phyloP scores from a whole-genome alignment of 2,113 vertebrate genomes.

The Corydoras maculifer region DNA sequence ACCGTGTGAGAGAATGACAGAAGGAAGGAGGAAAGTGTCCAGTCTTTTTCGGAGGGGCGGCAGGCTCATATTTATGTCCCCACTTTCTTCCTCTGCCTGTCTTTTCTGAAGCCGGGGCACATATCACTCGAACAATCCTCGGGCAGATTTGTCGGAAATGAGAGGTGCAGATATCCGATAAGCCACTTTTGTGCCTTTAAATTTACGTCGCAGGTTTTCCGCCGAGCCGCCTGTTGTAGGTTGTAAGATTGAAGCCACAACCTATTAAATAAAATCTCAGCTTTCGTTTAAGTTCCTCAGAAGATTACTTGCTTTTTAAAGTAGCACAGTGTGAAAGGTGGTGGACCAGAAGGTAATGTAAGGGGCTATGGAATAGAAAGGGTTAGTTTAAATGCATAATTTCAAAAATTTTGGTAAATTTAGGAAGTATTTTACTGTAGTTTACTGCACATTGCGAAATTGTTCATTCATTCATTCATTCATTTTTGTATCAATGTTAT shows the following conservation, averaged over 20 bases:
- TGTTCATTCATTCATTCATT: no score
- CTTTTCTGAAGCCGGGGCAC: slow-evolving; percentile 44
- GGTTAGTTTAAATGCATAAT: no score
- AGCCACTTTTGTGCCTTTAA: neutral
- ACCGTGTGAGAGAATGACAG: slow-evolving; percentile 64
- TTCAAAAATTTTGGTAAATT: no score
- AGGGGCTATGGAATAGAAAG: no score
- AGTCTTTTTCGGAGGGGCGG: slow-evolving; percentile 38
- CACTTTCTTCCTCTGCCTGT: slow-evolving; percentile 46
- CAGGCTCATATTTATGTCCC: slow-evolving; percentile 50
- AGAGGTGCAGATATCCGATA: neutral
- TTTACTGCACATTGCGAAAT: no score
- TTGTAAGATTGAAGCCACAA: neutral
- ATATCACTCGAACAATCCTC: slow-evolving; percentile 58
- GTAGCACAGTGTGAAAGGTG: no score
- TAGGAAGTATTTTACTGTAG: no score
- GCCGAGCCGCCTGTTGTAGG: neutral
- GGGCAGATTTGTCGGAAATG: slow-evolving; percentile 22
- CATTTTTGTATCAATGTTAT: no score
- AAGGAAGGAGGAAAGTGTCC: slow-evolving; percentile 57
- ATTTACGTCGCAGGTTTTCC: neutral
- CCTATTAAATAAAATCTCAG: no score
- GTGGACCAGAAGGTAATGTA: no score
- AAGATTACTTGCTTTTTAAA: neutral
- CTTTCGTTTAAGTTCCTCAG: neutral